A percentile compares a stretch with the other conserved stretches of the same genome.
Conservation (phyloP, 2,797 vertebrate species). For the Lycodopsis pacificus region DNA sequence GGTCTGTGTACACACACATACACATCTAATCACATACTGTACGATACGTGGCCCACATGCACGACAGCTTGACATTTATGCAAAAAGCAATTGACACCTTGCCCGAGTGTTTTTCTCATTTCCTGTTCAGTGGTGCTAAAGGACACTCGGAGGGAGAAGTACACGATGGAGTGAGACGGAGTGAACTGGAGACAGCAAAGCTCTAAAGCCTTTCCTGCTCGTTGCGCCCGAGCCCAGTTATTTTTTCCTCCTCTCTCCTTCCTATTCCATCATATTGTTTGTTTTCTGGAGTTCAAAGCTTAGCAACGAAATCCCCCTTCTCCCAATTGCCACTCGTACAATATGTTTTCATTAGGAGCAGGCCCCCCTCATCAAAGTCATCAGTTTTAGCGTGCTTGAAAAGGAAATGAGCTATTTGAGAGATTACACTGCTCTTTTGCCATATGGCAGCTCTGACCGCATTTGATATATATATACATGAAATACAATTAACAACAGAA, state of each 20-base stretch:
- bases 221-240: conserved; percentile 77
- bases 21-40: conserved; percentile 53
- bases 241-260: conserved; percentile 51
- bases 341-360: conserved; percentile 81
- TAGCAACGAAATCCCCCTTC: conserved; percentile 83
- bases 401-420: conserved; percentile 83
- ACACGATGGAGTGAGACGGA: conserved; percentile 59
- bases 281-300: conserved; percentile 84
- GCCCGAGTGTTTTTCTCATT: conserved; percentile 74
- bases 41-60: conserved; percentile 48
- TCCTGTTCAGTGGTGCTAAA: conserved; percentile 60
- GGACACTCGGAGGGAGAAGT: conserved; percentile 52
- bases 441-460: conserved; percentile 63
- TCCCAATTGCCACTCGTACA: conserved; percentile 80
- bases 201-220: conserved; percentile 77
- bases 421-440: conserved; percentile 70
- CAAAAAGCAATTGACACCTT: conserved; percentile 69
- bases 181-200: conserved; percentile 66
- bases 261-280: conserved; percentile 82
- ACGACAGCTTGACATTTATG: conserved; percentile 54
- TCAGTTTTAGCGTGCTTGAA: conserved; percentile 74
- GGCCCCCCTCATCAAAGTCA: conserved; percentile 80
- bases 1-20: conserved; percentile 52
- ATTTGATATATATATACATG: conserved; percentile 54
- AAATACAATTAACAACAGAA: conserved; percentile 63